Percentiles rank a stretch among this genome's conserved stretches.
phyloP scores from a whole-genome alignment of 2,888 invertebrate genomes.

The Caenorhabditis imperialis region DNA sequence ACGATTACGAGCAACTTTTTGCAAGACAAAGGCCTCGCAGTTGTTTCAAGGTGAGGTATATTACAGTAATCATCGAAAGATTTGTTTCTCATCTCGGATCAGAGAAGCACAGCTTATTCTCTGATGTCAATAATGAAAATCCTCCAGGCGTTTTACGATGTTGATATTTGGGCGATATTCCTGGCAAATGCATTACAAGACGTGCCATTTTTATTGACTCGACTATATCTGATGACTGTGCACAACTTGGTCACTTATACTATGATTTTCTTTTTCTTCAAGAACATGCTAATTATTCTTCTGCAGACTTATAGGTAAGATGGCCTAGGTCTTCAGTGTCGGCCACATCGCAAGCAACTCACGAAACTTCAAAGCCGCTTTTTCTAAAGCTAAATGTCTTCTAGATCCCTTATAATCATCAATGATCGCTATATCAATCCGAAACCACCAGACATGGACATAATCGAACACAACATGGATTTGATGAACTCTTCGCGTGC shows the following conservation, averaged over 20 bases:
- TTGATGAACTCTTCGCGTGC: slow-evolving; percentile 29
- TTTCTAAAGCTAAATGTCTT: slow-evolving; percentile 5
- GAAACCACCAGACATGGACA: slow-evolving; percentile 55
- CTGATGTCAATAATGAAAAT: background rate
- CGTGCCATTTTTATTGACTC: slow-evolving; percentile 79
- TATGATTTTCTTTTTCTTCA: slow-evolving; percentile 96
- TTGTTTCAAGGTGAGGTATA: slow-evolving; percentile 31
- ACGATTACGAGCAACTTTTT: slow-evolving; percentile 63
- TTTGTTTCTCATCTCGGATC: background rate
- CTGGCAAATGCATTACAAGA: slow-evolving; percentile 79
- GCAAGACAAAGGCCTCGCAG: slow-evolving; percentile 41
- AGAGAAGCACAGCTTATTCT: background rate
- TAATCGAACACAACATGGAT: slow-evolving; percentile 54
- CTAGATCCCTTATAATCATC: slow-evolving; percentile 60
- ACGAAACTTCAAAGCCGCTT: no score
- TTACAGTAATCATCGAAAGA: background rate
- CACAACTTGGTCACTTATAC: slow-evolving; percentile 92
- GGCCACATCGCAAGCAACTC: no score
- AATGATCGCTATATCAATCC: slow-evolving; percentile 73
- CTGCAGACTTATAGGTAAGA: slow-evolving; percentile 80
- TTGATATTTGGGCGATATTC: slow-evolving; percentile 80
- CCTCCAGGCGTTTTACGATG: slow-evolving; percentile 73
- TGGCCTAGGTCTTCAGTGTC: no score
- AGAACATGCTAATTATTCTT: slow-evolving; percentile 90
- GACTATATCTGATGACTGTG: slow-evolving; percentile 87